phyloP scores from a whole-genome alignment of 2,888 invertebrate genomes.

The Xanthostigma xanthostigma region DNA sequence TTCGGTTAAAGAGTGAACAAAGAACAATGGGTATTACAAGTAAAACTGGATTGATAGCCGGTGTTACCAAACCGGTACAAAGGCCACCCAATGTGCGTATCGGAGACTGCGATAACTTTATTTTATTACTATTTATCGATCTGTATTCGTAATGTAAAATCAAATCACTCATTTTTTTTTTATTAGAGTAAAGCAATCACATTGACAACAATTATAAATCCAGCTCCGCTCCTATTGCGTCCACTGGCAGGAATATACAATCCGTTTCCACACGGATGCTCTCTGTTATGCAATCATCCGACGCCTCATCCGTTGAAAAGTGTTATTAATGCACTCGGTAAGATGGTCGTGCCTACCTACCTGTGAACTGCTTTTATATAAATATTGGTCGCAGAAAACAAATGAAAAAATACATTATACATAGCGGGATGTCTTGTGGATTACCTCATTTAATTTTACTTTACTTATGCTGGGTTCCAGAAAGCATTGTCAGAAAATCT shows the following conservation, averaged over 20 bases:
- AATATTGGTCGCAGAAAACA: too few relatives aligned
- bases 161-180: slow-evolving; percentile 1
- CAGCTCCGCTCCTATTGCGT: slow-evolving; percentile 58
- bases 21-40: slow-evolving; percentile 41
- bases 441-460: too few relatives aligned
- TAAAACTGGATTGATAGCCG: slow-evolving; percentile 49
- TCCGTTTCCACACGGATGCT: slow-evolving; percentile 66
- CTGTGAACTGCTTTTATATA: too few relatives aligned
- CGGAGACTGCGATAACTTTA: background rate
- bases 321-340: too few relatives aligned
- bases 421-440: too few relatives aligned
- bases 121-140: background rate
- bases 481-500: too few relatives aligned
- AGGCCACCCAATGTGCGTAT: slow-evolving; percentile 24
- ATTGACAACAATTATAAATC: slow-evolving; percentile 42
- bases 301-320: slow-evolving; percentile 23
- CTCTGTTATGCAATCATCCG: slow-evolving; percentile 74
- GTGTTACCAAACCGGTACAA: slow-evolving; percentile 31
- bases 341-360: too few relatives aligned
- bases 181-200: slow-evolving; percentile 27
- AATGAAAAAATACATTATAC: too few relatives aligned
- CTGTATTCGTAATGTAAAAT: background rate
- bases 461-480: too few relatives aligned
- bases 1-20: too few relatives aligned
- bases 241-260: slow-evolving; percentile 71